phyloP scores from a whole-genome alignment of 2,888 invertebrate genomes.

The Xestia c-nigrum region DNA sequence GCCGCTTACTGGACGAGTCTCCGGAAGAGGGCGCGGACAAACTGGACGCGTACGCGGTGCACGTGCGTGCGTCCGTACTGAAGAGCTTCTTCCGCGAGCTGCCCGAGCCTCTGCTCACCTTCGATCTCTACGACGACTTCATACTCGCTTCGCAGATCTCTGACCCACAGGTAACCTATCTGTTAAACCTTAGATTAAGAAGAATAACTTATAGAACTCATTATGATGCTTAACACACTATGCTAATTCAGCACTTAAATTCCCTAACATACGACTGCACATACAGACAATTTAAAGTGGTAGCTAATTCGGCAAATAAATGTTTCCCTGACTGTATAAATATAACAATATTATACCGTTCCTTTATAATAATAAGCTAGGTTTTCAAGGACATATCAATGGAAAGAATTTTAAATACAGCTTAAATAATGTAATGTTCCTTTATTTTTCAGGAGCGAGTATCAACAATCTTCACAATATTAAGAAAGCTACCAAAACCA shows the following conservation, averaged over 20 bases:
- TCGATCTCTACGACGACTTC: conserved; percentile 98
- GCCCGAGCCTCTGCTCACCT: conserved; percentile 97
- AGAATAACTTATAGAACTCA: neutral
- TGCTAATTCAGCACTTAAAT: no score
- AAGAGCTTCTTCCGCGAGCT: conserved; percentile 97
- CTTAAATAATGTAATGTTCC: neutral
- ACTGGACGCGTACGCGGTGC: conserved; percentile 95
- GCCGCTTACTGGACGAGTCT: conserved; percentile 93
- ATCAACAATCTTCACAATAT: conserved; percentile 95
- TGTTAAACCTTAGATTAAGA: neutral
- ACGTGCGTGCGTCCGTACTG: conserved; percentile 96
- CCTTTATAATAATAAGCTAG: neutral
- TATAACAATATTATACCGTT: neutral
- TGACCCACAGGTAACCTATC: conserved; percentile 92
- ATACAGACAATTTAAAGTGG: neutral
- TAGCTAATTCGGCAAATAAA: neutral
- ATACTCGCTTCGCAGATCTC: conserved; percentile 96
- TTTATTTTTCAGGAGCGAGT: conserved; percentile 92
- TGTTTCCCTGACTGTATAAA: neutral
- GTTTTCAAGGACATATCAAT: neutral
- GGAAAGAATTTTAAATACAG: neutral
- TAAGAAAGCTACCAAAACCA: conserved; percentile 96
- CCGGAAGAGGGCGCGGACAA: conserved; percentile 93
- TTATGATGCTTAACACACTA: neutral
- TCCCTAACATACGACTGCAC: neutral